A percentile compares a stretch with the other conserved stretches of the same genome.
Evolutionary conservation across 2,797 vertebrate genomes (phyloP).

Genomic region (Anas georgica): DNA sequence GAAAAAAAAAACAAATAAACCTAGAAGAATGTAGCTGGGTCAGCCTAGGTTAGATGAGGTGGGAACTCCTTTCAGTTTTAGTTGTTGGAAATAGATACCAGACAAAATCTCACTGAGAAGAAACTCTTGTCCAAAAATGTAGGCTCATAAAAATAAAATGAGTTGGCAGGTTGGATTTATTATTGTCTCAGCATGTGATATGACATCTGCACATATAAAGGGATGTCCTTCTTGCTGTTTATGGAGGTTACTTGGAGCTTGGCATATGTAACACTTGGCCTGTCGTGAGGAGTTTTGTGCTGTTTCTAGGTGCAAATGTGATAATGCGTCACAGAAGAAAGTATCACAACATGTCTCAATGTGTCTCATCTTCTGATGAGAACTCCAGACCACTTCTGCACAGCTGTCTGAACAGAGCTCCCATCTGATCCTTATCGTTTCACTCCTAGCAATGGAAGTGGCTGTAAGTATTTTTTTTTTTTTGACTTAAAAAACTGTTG

Average conservation of each 20-base stretch:
- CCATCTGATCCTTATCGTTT: neutral
- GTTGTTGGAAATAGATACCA: neutral
- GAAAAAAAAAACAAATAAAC: neutral
- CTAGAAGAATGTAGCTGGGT: conserved; percentile 3
- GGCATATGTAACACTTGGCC: neutral
- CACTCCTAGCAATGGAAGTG: neutral
- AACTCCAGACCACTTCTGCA: neutral
- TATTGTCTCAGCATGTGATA: neutral
- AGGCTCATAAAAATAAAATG: neutral
- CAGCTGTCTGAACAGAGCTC: neutral
- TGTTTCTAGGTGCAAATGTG: neutral
- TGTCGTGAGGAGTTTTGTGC: neutral
- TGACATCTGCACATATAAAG: neutral
- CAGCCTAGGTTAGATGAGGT: neutral
- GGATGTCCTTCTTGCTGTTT: neutral
- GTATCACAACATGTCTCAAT: neutral
- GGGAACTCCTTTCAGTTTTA: neutral
- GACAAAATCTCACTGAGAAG: neutral
- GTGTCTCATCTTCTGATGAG: neutral
- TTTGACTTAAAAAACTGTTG: neutral
- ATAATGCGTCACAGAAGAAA: neutral
- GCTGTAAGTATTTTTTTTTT: neutral
- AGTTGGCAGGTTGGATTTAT: neutral
- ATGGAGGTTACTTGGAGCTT: neutral
- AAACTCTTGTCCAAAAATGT: neutral